Conservation (phyloP, 2,113 vertebrate genomes). For the Emydura subglobosa region DNA sequence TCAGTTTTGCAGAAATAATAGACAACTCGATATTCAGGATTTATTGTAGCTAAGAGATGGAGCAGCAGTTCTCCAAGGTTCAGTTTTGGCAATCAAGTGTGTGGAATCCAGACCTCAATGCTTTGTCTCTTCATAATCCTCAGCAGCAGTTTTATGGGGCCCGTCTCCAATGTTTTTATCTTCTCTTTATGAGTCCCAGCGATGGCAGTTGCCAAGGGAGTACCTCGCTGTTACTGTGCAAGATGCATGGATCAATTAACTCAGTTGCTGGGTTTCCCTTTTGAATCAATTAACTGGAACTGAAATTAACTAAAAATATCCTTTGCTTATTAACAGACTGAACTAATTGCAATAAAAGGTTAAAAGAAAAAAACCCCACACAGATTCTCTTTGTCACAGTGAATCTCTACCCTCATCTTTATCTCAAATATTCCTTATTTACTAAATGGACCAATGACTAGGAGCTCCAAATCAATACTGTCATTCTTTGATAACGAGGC, state of each 20-base stretch:
- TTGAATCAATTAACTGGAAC: constrained; percentile 73
- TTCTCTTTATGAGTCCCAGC: constrained; percentile 4
- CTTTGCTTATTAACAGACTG: constrained; percentile 74
- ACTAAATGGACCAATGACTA: constrained; percentile 19
- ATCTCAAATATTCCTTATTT: constrained; percentile 43
- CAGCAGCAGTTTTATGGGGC: constrained; percentile 31
- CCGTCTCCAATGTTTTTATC: constrained; percentile 14
- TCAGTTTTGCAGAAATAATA: rapidly evolving
- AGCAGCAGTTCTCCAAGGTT: neutral
- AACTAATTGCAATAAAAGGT: constrained; percentile 71
- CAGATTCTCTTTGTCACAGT: constrained; percentile 43
- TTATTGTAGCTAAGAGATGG: neutral
- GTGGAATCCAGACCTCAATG: rapidly evolving
- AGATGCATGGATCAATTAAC: constrained; percentile 75
- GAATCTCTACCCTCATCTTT: constrained; percentile 42
- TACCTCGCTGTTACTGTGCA: neutral
- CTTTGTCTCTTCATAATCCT: neutral
- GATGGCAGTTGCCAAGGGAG: constrained; percentile 52
- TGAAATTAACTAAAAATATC: constrained; percentile 78
- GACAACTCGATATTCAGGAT: neutral
- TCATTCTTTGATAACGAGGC: neutral
- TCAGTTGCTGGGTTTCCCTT: constrained; percentile 74
- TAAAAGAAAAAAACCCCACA: neutral
- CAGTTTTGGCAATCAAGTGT: neutral
- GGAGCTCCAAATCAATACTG: constrained; percentile 24